phyloP scores from a whole-genome alignment of 1,140 invertebrate genomes.

The Trachymyrmex septentrionalis region DNA sequence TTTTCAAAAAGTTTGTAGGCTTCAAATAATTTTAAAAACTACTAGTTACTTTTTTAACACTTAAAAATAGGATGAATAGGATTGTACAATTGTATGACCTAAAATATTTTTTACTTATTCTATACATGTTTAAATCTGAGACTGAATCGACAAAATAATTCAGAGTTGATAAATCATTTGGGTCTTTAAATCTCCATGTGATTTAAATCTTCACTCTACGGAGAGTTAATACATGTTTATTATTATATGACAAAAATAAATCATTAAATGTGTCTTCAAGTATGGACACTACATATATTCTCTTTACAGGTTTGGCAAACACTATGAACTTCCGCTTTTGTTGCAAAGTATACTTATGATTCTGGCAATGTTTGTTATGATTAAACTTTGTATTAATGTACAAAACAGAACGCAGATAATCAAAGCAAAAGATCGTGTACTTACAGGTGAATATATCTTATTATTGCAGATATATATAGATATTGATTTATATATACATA shows the following conservation, averaged over 20 bases:
- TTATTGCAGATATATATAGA: background rate
- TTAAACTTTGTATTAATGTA: constrained; percentile 96
- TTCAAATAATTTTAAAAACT: too few species aligned
- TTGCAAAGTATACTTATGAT: constrained; percentile 99
- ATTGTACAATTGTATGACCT: too few species aligned
- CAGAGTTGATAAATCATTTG: too few species aligned
- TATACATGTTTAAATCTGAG: too few species aligned
- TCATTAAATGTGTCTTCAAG: background rate
- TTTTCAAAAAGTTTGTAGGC: too few species aligned
- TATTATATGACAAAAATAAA: background rate
- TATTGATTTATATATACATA: background rate
- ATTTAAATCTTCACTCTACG: too few species aligned
- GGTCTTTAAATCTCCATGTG: too few species aligned
- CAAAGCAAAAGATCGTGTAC: constrained; percentile 92
- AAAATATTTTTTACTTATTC: too few species aligned
- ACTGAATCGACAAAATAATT: too few species aligned
- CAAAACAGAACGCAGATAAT: constrained; percentile 94
- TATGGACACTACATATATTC: background rate
- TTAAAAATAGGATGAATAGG: too few species aligned
- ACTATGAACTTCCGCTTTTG: constrained; percentile 97
- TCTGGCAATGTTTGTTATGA: constrained; percentile 97
- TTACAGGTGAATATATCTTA: constrained; percentile 91
- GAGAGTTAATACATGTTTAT: background rate
- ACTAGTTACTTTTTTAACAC: too few species aligned
- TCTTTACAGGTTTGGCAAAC: constrained; percentile 97